Base-by-base conservation (phyloP, 2,113 vertebrate genomes). In the Takifugu bimaculatus region DNA sequence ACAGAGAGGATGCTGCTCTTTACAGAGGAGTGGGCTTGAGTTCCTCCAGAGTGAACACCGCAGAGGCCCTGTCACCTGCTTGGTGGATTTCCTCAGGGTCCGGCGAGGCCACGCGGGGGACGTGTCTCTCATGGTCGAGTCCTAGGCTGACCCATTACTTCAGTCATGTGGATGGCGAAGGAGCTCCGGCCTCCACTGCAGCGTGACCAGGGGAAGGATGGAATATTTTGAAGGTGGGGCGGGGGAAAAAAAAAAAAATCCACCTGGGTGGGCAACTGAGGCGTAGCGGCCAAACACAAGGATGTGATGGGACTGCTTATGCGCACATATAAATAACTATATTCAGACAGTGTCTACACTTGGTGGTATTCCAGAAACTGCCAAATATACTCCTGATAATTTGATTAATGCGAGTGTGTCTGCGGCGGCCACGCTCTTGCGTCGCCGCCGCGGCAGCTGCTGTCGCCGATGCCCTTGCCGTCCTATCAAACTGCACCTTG, bases 401-500 rank as follows among this genome's bases (percentile, higher is more conserved):
- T 14, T 54, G 12, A 55, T 55, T 50, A 65, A 48, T 57, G 48
- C 6, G 15, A 42, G 15, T 28, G 6, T 13, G 32, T 13, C 12
- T 56, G 25, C 11, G 35, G 11, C 35, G 7, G 35, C 35, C 35
- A 39, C 9, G 35, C 35, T 11, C 35, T 12, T 13, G 13, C 5
- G 45, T n/a, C 15, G 45, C 1, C 15, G 15, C 11, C 4, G 45
- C 45, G 3, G 45, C 45, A 15, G 45, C 45, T 47, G 45, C 14
- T 48, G 45, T n/a, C 6, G 45, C 45, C 6, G n/a, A 14, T 48
- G 45, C 80, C 83, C 76, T 87, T 85, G 78, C 53, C 6, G 56
- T 81, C 68, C 76, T 72, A 70, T 87, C 72, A 80, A 66, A 64
- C 43, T 2, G 56, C 63, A 63, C 79, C 63, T 75, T 72, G 48